A percentile compares a stretch with the other conserved stretches of the same genome.
Conservation (phyloP, 2,888 invertebrate species). For the Drosophila ustulata region DNA sequence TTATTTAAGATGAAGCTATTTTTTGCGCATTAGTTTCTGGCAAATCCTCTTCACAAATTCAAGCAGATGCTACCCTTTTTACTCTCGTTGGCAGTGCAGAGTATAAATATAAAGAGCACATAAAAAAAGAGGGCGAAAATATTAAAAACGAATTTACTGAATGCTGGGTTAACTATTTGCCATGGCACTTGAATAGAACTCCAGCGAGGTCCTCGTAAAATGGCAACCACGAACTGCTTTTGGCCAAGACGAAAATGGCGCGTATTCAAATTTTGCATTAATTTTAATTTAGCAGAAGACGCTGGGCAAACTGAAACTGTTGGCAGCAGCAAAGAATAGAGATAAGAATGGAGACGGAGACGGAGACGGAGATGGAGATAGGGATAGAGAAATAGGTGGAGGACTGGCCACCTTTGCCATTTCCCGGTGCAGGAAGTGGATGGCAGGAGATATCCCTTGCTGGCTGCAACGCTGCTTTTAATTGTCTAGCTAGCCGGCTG, state of each 20-base stretch:
- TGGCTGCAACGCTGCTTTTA: conserved; percentile 58
- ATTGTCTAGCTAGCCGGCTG: conserved; percentile 53
- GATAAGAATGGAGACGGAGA: not conserved
- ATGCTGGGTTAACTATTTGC: conserved; percentile 25
- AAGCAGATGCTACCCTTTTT: not conserved
- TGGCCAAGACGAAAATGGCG: conserved; percentile 43
- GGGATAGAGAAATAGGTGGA: not conserved
- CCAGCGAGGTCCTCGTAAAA: conserved; percentile 32
- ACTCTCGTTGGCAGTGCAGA: not conserved
- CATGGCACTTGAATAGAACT: conserved; percentile 5
- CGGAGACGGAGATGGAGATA: not conserved
- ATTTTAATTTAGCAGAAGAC: conserved; percentile 49
- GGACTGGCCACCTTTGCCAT: conserved; percentile 38
- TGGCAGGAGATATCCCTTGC: conserved; percentile 42
- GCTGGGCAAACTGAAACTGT: conserved; percentile 38
- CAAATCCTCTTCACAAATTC: not conserved
- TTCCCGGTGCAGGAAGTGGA: conserved; percentile 43
- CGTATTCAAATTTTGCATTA: conserved; percentile 47
- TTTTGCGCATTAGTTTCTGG: not conserved
- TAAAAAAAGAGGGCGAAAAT: conserved; percentile 20
- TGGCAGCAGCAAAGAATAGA: conserved; percentile 8
- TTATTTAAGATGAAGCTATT: not conserved
- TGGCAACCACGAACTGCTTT: conserved; percentile 41
- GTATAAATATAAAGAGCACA: conserved; percentile 14
- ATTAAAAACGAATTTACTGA: conserved; percentile 36